Evolutionary conservation across 2,888 invertebrate species (phyloP), one percentile per base, ranked within the genome.

Genomic region (Drosophila buzzatii): DNA sequence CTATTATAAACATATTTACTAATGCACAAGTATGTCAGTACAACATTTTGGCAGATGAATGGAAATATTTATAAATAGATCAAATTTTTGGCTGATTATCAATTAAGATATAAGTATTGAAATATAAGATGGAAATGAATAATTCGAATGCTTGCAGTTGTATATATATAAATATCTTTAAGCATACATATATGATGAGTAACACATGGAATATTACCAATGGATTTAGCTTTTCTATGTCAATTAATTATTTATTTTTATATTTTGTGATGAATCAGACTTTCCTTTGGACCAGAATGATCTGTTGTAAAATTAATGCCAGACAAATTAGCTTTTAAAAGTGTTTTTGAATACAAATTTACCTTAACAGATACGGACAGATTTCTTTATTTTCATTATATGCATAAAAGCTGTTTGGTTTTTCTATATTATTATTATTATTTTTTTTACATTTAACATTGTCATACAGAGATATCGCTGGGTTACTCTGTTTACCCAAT

Each of bases 21-120:
- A 35, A 16, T 62, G 62, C 66, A 67, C 77, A 59, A 64, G 76
- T 88, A 64, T 83, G 86, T 88, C 85, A 85, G 65, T 78, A 75
- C 83, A 82, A 49, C 35, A 60, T 68, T 66, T 79, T 77, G 83
- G 83, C 83, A 82, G 77, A 70, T 85, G 70, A 81, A 73, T 74
- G 74, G 67, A 76, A 69, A 67, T 44, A 70, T 59, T 70, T 78
- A 78, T 59, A 85, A 88, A 76, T 84, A 84, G 75, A 57, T 31
- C 18, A 37, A 70, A 58, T 47, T 76, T 68, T 88, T 68, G 70
- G 60, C 83, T 80, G 78, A 76, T 76, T 73, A 71, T 76, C 81
- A 84, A 84, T 80, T 73, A 77, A 71, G 67, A 80, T 80, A 77
- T 76, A 76, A 69, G 69, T 69, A 75, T 67, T 88, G 86, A 85